Evolutionary conservation across 92 coral and sea anemone species (phyloP).

Genomic region (Plumapathes pennacea): DNA sequence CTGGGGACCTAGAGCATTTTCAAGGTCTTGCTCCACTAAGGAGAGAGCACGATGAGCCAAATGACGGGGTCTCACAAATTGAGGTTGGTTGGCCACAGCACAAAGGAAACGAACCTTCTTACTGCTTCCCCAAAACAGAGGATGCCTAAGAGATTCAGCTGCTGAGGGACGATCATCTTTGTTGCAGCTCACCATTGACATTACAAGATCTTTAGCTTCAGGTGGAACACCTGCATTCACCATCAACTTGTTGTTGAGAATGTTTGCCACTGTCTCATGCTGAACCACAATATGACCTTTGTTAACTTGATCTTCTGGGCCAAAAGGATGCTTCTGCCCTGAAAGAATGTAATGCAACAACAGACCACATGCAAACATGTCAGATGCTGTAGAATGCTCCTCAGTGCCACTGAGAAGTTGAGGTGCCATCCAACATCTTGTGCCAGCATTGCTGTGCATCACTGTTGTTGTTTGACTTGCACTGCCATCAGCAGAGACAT

Average conservation of each 20-base stretch:
- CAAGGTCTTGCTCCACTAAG: slow-evolving; percentile 16
- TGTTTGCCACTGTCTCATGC: slow-evolving; percentile 33
- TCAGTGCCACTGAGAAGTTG: slow-evolving; percentile 7
- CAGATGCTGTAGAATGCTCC: slow-evolving; percentile 33
- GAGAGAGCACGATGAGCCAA: slow-evolving; percentile 6
- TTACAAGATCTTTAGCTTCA: slow-evolving; percentile 49
- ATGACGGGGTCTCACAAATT: slow-evolving; percentile 21
- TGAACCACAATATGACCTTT: background rate
- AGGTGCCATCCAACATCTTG: slow-evolving; percentile 58
- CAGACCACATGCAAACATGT: slow-evolving; percentile 38
- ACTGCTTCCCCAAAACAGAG: slow-evolving; percentile 57
- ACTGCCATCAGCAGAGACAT: slow-evolving; percentile 1
- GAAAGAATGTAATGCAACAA: slow-evolving; percentile 38
- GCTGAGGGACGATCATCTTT: slow-evolving; percentile 40
- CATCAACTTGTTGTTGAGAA: slow-evolving; percentile 1
- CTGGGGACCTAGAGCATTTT: too few species aligned
- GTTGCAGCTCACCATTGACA: slow-evolving; percentile 1
- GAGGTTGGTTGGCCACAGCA: slow-evolving; percentile 53
- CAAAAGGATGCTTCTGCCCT: slow-evolving; percentile 45
- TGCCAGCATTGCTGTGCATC: slow-evolving; percentile 29
- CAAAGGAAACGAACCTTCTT: slow-evolving; percentile 33
- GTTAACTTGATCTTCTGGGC: background rate
- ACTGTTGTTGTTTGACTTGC: slow-evolving; percentile 11
- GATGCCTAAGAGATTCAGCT: slow-evolving; percentile 7
- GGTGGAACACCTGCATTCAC: slow-evolving; percentile 13